phyloP scores from a whole-genome alignment of 2,113 vertebrate genomes.

The Caranx ignobilis region DNA sequence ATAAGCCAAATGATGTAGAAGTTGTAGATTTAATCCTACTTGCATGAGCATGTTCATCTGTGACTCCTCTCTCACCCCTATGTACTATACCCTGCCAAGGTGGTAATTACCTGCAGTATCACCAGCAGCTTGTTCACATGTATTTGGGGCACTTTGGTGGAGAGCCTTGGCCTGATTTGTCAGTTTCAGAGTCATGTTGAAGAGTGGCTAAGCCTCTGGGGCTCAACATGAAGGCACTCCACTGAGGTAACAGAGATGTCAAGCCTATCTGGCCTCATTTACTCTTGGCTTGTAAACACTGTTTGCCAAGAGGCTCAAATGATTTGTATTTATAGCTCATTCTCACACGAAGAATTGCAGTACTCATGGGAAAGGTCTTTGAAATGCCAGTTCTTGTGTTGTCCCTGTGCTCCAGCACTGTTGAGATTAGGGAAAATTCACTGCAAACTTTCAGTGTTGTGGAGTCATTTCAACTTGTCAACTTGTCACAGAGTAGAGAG shows the following conservation, averaged over 20 bases:
- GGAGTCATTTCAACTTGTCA: background rate
- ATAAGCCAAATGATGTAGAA: background rate
- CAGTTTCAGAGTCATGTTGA: conserved; percentile 29
- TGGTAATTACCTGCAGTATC: conserved; percentile 16
- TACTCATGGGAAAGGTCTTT: background rate
- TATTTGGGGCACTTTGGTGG: conserved; percentile 25
- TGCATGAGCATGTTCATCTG: background rate
- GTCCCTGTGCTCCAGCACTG: background rate
- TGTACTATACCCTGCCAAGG: background rate
- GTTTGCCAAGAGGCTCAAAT: conserved; percentile 16
- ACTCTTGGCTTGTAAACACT: conserved; percentile 25
- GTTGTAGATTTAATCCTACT: background rate
- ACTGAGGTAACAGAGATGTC: conserved; percentile 45
- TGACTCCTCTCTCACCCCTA: conserved; percentile 2
- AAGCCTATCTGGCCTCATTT: conserved; percentile 44
- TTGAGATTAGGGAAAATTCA: conserved; percentile 1
- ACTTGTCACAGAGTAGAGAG: background rate
- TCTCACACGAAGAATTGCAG: conserved; percentile 1
- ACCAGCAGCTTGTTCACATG: conserved; percentile 5
- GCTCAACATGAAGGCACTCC: conserved; percentile 33
- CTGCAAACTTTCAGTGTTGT: background rate
- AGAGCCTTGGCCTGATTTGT: conserved; percentile 51
- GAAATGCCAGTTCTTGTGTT: conserved; percentile 18
- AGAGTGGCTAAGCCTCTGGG: conserved; percentile 23
- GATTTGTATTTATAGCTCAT: conserved; percentile 1